Percentiles rank a stretch among this genome's conserved stretches.
These are phyloP conservation scores for Crypturellus undulatus DNA, from an alignment of 2,113 vertebrate genomes.

Conservation along the genomic window DNA sequence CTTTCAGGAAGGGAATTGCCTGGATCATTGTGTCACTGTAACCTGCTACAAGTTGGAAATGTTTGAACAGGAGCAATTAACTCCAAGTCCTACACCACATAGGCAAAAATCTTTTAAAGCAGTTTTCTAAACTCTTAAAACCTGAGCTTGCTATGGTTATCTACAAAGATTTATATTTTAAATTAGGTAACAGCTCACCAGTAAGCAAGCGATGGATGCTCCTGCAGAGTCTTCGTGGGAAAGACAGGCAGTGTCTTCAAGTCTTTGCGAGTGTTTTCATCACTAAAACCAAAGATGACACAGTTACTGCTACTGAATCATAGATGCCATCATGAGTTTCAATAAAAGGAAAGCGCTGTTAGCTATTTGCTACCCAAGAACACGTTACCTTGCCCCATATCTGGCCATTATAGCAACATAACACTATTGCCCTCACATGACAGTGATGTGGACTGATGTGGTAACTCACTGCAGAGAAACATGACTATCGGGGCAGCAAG, in stretches of 20 bases:
- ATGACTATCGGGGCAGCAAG: not conserved
- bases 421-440: slow-evolving; percentile 61
- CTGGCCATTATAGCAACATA: slow-evolving; percentile 33
- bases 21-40: not conserved
- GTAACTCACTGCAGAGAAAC: slow-evolving; percentile 10
- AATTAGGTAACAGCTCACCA: slow-evolving; percentile 83
- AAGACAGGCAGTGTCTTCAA: slow-evolving; percentile 90
- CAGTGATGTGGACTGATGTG: not conserved
- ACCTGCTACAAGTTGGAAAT: slow-evolving; percentile 25
- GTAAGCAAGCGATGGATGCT: slow-evolving; percentile 94
- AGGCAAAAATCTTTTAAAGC: not conserved
- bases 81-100: not conserved
- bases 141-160: not conserved
- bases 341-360: not conserved
- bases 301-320: slow-evolving; percentile 37
- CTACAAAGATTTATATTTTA: not conserved
- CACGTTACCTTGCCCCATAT: not conserved
- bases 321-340: not conserved
- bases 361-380: not conserved
- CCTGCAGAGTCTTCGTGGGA: slow-evolving; percentile 91
- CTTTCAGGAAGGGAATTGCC: slow-evolving; percentile 1
- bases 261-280: slow-evolving; percentile 87
- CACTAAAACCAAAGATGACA: slow-evolving; percentile 69
- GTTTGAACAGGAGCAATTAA: not conserved
- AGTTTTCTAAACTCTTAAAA: not conserved